A percentile compares a stretch with the other conserved stretches of the same genome.
Evolutionary conservation across 2,888 invertebrate genomes (phyloP).

Genomic region (Drosophila buzzatii): DNA sequence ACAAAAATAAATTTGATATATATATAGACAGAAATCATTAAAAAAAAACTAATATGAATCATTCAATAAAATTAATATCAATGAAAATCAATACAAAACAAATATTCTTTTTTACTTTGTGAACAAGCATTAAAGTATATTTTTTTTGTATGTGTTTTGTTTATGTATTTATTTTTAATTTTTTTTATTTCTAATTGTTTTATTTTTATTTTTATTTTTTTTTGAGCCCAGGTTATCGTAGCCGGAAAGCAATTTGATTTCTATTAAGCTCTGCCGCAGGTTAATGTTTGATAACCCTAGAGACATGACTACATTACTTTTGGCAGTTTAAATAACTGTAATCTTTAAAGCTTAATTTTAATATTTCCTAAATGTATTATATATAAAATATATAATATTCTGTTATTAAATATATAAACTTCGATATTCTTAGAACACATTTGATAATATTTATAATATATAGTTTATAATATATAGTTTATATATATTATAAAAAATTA

Average conservation of each 20-base stretch:
- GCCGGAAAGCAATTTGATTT: constrained; percentile 5
- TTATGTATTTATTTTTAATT: too few species aligned
- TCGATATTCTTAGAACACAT: too few species aligned
- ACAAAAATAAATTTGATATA: too few species aligned
- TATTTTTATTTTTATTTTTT: not conserved
- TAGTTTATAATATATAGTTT: too few species aligned
- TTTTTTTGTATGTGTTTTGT: not conserved
- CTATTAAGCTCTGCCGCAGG: not conserved
- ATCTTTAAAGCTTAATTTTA: not conserved
- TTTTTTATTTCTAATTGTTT: too few species aligned
- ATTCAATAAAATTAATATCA: too few species aligned
- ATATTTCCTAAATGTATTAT: not conserved
- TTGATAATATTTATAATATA: too few species aligned
- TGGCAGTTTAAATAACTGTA: not conserved
- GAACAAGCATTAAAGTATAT: not conserved
- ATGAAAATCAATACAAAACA: not conserved
- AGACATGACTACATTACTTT: not conserved
- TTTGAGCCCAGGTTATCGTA: not conserved
- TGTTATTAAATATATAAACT: too few species aligned
- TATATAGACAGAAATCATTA: too few species aligned
- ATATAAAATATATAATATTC: too few species aligned
- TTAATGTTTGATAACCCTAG: not conserved
- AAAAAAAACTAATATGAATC: too few species aligned
- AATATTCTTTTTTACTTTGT: not conserved
- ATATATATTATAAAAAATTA: too few species aligned